These are phyloP conservation scores for Sinotaia quadrata DNA, from an alignment of 2,888 invertebrate genomes.

Conservation along the genomic window DNA sequence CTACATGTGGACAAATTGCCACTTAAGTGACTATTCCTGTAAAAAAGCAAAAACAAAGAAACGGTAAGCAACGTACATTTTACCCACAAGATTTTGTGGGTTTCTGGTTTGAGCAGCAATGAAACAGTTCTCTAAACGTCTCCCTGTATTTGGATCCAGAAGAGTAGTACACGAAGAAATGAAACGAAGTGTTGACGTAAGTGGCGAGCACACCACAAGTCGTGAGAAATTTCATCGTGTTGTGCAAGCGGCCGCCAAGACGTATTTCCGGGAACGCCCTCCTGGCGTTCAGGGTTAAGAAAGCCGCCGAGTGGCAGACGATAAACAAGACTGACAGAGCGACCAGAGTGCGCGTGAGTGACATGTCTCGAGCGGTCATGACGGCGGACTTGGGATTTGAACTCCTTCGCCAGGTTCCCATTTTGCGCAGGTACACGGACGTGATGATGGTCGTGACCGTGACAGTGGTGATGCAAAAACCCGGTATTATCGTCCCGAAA, in stretches of 20 bases:
- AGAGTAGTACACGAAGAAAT: conserved; percentile 8
- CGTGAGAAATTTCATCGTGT: neutral
- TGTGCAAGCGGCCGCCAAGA: neutral
- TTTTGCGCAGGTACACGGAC: neutral
- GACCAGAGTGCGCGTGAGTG: conserved; percentile 6
- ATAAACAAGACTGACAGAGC: neutral
- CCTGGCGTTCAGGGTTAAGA: neutral
- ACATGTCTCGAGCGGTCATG: conserved; percentile 6
- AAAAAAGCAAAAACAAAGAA: too few species aligned
- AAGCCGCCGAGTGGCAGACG: neutral
- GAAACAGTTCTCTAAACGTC: too few species aligned
- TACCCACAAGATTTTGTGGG: too few species aligned
- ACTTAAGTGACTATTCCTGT: too few species aligned
- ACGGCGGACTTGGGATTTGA: neutral
- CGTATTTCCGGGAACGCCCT: neutral
- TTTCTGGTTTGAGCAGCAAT: too few species aligned
- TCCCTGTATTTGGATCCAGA: conserved; percentile 1
- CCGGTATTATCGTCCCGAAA: neutral
- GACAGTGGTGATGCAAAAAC: neutral
- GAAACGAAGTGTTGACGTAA: neutral
- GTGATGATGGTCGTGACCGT: conserved; percentile 2
- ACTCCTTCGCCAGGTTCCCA: neutral
- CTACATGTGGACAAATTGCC: too few species aligned
- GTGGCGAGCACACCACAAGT: neutral
- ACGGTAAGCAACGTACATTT: too few species aligned